These are phyloP conservation scores for Metaphire vulgaris DNA, from an alignment of 1,140 invertebrate genomes.

Conservation along the genomic window DNA sequence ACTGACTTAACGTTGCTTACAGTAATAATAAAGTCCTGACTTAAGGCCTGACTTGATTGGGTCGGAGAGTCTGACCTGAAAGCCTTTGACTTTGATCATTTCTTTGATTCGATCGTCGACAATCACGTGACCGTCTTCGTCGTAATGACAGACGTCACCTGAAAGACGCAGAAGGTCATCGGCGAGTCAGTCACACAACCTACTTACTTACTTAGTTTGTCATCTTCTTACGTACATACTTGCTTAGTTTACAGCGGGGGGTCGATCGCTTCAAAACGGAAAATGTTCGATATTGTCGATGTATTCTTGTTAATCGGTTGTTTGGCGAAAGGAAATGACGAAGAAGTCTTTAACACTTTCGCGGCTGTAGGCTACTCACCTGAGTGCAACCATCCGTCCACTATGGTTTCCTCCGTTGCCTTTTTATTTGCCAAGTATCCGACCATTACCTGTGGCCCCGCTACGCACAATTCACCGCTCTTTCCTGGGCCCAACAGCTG, in stretches of 20 bases:
- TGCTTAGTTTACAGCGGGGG: no score
- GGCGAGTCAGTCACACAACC: no score
- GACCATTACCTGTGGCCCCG: slow-evolving; percentile 69
- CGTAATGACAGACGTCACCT: slow-evolving; percentile 39
- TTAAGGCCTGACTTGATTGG: not conserved
- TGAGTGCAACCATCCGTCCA: slow-evolving; percentile 88
- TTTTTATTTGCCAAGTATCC: slow-evolving; percentile 87
- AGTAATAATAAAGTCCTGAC: not conserved
- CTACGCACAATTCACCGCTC: slow-evolving; percentile 62
- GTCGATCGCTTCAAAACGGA: no score
- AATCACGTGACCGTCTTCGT: slow-evolving; percentile 38
- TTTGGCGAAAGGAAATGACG: no score
- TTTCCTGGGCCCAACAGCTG: slow-evolving; percentile 49
- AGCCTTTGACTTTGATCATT: slow-evolving; percentile 74
- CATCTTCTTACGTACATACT: no score
- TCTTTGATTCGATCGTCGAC: slow-evolving; percentile 40
- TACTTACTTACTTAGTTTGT: no score
- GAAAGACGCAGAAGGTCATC: not conserved
- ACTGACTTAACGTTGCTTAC: no score
- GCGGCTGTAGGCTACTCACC: no score
- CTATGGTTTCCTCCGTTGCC: slow-evolving; percentile 74
- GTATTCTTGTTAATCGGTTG: no score
- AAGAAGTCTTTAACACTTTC: no score
- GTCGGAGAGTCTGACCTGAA: slow-evolving; percentile 57
- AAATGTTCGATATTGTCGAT: no score